A percentile compares a stretch with the other conserved stretches of the same genome.
Evolutionary conservation across 2,113 vertebrate species (phyloP).

Genomic region (Centropristis striata): DNA sequence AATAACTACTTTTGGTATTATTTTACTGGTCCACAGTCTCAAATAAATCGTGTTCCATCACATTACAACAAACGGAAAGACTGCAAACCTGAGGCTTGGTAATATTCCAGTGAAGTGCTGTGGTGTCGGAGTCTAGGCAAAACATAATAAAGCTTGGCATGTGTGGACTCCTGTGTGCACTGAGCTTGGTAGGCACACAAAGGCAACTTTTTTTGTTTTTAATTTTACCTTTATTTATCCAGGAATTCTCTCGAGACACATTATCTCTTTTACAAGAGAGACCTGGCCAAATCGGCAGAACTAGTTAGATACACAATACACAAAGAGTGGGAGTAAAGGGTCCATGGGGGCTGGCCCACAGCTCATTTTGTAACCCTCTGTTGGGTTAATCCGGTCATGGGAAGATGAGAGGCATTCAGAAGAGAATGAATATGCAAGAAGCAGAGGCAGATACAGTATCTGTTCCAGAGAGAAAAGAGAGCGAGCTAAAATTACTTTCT

Average conservation of each 20-base stretch:
- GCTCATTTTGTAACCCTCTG: background rate
- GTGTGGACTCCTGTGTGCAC: background rate
- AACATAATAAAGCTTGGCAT: background rate
- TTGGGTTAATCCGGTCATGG: background rate
- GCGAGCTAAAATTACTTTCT: background rate
- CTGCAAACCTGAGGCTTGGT: background rate
- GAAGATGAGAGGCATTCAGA: background rate
- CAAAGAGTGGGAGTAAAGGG: background rate
- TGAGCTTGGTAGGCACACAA: background rate
- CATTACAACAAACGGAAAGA: background rate
- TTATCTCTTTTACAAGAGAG: background rate
- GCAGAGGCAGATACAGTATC: background rate
- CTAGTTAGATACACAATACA: background rate
- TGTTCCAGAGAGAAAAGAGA: background rate
- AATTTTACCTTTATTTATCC: background rate
- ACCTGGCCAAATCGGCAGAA: background rate
- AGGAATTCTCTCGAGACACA: too few relatives aligned
- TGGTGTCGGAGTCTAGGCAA: too few relatives aligned
- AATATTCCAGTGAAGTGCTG: too few relatives aligned
- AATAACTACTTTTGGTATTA: background rate
- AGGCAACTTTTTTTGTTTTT: background rate
- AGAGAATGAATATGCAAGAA: background rate
- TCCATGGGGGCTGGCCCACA: background rate
- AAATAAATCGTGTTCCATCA: background rate
- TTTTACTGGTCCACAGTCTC: background rate